These are phyloP conservation scores for Dasypus novemcinctus DNA, from an alignment of 2,113 vertebrate genomes.

Conservation along the genomic window DNA sequence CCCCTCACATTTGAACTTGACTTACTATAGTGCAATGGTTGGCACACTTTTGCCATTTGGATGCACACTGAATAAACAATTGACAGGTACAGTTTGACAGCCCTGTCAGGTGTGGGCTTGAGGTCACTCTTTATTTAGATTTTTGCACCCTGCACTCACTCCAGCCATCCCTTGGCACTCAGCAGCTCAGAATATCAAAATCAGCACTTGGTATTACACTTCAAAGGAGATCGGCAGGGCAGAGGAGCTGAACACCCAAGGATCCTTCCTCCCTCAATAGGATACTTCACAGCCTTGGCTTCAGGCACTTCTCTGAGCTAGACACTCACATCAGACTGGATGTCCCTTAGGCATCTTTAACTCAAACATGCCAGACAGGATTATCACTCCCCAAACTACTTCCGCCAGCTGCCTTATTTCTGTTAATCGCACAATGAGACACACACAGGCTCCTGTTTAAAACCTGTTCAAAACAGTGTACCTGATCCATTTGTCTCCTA, in stretches of 20 bases:
- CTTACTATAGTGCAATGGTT: not conserved
- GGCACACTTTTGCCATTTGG: not conserved
- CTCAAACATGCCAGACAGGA: not conserved
- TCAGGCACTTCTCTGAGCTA: not conserved
- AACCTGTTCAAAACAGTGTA: not conserved
- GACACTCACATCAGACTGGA: not conserved
- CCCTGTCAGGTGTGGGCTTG: not conserved
- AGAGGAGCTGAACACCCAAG: not conserved
- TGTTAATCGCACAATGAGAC: constrained; percentile 11
- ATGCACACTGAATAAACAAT: not conserved
- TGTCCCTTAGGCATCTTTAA: not conserved
- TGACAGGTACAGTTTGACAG: rapidly evolving
- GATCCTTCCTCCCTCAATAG: not conserved
- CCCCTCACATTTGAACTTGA: not conserved
- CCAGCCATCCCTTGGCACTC: not conserved
- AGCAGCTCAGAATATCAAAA: not conserved
- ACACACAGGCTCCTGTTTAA: not conserved
- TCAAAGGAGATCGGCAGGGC: not conserved
- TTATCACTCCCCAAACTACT: not conserved
- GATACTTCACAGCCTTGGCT: not conserved
- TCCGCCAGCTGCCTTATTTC: not conserved
- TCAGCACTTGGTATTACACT: not conserved
- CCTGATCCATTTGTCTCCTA: not conserved
- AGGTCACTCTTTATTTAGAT: not conserved
- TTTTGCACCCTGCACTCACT: not conserved